Evolutionary conservation across 2,797 vertebrate species (phyloP), one percentile per base, ranked within the genome.

Genomic region (Falco novaeseelandiae): DNA sequence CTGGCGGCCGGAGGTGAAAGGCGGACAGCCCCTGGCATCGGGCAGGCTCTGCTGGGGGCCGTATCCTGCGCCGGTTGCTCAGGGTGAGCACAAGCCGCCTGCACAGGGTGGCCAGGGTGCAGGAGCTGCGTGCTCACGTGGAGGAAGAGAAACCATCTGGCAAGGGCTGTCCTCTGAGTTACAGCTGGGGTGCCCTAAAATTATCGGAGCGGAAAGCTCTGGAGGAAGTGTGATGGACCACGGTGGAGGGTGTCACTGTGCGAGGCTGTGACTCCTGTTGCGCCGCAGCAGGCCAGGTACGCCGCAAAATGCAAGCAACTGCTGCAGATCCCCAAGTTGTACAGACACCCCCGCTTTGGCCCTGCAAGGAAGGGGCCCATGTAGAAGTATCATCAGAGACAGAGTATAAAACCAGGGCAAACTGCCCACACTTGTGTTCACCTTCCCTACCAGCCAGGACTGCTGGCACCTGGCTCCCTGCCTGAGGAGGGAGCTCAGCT

Each of bases 241-340:
- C 0, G 20, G 54, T 2, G 40, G n/a, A 61, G 59, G 16, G 9
- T 5, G 14, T 8, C 67, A 22, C 59, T 59, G 38, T 2, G n/a
- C 0, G 1, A 46, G 38, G 36, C n/a, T 1, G 0, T 9, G 17
- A 7, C 26, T 69, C 14, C 17, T 11, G 51, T 7, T 26, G 32
- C 14, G 59, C 57, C 15, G 34, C 90, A 69, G 66, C 32, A 46
- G 40, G 20, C 1, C 1, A 0, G 16, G 21, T 2, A 15, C 20
- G 0, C 0, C 18, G 55, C 59, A 69, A 30, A 61, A 3, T 2
- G 1, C 40, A 8, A 20, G 55, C 1, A 2, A 1, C 6, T 23
- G 27, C 51, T 61, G 17, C 6, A 32, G 18, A 27, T 3, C n/a
- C 12, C 58, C 78, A 23, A 1, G 10, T 0, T 6, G 21, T 12